Evolutionary conservation across 2,113 vertebrate genomes (phyloP).

Genomic region (Puma concolor): DNA sequence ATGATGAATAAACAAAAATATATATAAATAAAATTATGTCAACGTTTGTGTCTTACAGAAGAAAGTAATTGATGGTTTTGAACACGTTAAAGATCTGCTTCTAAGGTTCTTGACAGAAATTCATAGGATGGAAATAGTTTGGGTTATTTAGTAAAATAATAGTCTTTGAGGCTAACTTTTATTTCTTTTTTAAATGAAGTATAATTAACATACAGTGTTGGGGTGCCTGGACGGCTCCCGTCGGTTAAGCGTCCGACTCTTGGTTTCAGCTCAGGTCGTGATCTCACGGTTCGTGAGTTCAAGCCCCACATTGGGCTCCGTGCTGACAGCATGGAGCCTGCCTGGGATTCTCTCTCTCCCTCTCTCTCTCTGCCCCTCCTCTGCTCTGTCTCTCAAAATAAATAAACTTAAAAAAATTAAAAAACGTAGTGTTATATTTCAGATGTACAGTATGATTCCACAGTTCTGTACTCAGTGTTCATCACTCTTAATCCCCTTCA

Average conservation of each 20-base stretch:
- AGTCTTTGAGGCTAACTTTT: not conserved
- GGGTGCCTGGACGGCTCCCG: no score
- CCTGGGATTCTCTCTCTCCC: no score
- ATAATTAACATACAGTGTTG: not conserved
- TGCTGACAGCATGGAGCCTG: no score
- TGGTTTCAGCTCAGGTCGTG: no score
- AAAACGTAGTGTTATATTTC: not conserved
- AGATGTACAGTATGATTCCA: not conserved
- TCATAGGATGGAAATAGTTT: slow-evolving; percentile 12
- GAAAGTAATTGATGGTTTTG: not conserved
- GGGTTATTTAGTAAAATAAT: slow-evolving; percentile 34
- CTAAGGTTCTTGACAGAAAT: slow-evolving; percentile 6
- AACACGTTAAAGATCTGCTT: not conserved
- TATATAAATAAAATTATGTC: not conserved
- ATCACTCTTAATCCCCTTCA: not conserved
- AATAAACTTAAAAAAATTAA: no score
- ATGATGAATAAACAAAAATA: not conserved
- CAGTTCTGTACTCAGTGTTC: not conserved
- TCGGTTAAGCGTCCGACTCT: no score
- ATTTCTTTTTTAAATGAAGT: not conserved
- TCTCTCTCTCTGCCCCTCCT: no score
- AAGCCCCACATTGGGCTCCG: no score
- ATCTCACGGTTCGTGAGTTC: no score
- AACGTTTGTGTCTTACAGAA: slow-evolving; percentile 3
- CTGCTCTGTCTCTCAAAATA: no score